Evolutionary conservation across 2,797 vertebrate genomes (phyloP).

Genomic region (Cryptoblepharus egeriae): DNA sequence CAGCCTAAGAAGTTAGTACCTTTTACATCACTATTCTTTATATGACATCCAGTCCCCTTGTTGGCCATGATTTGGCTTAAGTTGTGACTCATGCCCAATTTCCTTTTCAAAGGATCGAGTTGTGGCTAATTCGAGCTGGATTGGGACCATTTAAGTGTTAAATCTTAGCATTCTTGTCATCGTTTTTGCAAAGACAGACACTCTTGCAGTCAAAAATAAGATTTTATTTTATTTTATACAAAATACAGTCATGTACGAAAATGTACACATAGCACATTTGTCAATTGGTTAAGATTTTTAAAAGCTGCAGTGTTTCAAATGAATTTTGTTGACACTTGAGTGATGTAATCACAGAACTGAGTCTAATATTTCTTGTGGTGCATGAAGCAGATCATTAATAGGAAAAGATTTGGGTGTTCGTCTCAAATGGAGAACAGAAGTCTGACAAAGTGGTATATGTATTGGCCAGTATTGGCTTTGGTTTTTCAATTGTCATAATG

Average conservation of each 20-base stretch:
- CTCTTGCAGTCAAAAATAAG: slow-evolving; percentile 58
- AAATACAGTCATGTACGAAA: slow-evolving; percentile 90
- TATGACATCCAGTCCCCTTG: neutral
- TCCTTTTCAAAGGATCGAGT: neutral
- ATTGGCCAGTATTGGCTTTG: neutral
- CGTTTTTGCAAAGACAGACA: neutral
- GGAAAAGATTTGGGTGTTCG: fast-evolving
- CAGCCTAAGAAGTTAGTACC: neutral
- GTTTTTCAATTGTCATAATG: neutral
- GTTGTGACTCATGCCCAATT: neutral
- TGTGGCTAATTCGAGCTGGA: neutral
- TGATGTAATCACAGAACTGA: slow-evolving; percentile 71
- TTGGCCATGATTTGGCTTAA: too few species aligned
- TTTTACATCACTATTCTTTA: neutral
- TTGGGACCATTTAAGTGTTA: neutral
- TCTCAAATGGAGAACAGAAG: slow-evolving; percentile 6
- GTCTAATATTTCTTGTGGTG: slow-evolving; percentile 50
- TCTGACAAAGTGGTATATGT: neutral
- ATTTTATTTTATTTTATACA: slow-evolving; percentile 78
- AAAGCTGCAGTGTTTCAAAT: slow-evolving; percentile 42
- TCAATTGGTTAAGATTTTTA: slow-evolving; percentile 63
- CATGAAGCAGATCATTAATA: neutral
- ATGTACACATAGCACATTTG: slow-evolving; percentile 81
- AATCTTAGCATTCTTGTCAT: too few species aligned
- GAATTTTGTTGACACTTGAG: slow-evolving; percentile 68